Percentiles rank a stretch among this genome's conserved stretches.
Conservation (phyloP, 2,113 vertebrate species). For the Hypomesus transpacificus region DNA sequence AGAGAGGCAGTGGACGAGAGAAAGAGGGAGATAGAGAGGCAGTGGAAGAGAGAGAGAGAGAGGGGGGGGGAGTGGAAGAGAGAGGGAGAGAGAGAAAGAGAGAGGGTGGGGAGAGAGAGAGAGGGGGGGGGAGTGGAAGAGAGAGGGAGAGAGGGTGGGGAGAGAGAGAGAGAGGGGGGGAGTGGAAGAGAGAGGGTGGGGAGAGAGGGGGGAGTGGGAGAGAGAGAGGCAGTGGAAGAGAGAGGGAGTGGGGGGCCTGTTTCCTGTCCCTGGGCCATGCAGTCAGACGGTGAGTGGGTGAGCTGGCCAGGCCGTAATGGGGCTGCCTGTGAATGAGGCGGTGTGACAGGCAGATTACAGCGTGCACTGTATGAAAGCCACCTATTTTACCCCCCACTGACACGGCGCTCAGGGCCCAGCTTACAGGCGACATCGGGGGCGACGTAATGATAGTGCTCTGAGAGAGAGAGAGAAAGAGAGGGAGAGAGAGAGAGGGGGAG, state of each 20-base stretch:
- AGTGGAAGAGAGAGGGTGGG: neutral
- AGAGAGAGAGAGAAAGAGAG: neutral
- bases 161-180: neutral
- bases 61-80: no score
- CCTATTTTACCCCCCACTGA: conserved; percentile 1
- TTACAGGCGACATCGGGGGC: conserved; percentile 4
- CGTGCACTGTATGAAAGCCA: neutral
- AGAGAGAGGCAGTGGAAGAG: neutral
- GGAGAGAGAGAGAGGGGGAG: neutral
- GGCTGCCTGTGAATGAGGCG: neutral
- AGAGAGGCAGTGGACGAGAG: neutral
- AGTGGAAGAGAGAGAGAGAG: no score
- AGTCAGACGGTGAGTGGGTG: neutral
- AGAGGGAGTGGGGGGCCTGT: neutral
- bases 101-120: no score
- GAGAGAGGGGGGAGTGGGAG: neutral
- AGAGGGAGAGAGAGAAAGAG: no score
- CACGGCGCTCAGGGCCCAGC: conserved; percentile 4
- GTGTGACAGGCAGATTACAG: neutral
- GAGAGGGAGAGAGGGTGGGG: no score
- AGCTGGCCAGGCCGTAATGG: neutral
- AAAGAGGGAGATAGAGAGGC: no score
- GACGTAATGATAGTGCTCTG: conserved; percentile 11
- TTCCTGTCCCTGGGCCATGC: no score
- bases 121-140: no score